Evolutionary conservation across 2,113 vertebrate species (phyloP).

Genomic region (Bungarus multicinctus): DNA sequence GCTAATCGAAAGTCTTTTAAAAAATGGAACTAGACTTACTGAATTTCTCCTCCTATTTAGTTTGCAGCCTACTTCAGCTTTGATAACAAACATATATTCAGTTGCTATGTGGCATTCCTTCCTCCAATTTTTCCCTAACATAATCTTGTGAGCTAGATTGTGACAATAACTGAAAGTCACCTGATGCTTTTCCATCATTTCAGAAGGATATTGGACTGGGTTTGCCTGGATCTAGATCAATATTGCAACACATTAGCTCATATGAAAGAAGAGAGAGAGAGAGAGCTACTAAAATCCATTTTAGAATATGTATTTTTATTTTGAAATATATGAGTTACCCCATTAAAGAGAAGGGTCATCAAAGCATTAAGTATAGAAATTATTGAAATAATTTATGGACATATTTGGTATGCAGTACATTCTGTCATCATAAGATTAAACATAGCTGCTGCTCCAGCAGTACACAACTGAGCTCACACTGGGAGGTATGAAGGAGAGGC

Average conservation of each 20-base stretch:
- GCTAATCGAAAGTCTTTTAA: not conserved
- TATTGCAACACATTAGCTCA: not conserved
- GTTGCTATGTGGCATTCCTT: not conserved
- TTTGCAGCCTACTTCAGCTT: not conserved
- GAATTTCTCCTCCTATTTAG: slow-evolving; percentile 10
- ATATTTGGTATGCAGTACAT: not conserved
- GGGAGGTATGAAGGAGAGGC: not conserved
- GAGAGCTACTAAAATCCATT: not conserved
- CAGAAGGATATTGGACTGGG: not conserved
- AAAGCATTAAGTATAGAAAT: not conserved
- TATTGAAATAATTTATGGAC: not conserved
- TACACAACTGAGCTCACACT: not conserved
- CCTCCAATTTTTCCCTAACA: not conserved
- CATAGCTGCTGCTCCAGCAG: not conserved
- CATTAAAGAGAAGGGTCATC: not conserved
- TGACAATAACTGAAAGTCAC: not conserved
- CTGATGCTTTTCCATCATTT: not conserved
- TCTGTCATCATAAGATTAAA: not conserved
- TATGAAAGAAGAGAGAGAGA: not conserved
- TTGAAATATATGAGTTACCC: not conserved
- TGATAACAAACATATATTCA: not conserved
- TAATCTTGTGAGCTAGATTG: not conserved
- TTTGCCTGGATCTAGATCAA: not conserved
- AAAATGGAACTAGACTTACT: slow-evolving; percentile 40
- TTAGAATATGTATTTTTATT: not conserved